phyloP scores from a whole-genome alignment of 2,113 vertebrate genomes.

The human (Homo sapiens) region DNA sequence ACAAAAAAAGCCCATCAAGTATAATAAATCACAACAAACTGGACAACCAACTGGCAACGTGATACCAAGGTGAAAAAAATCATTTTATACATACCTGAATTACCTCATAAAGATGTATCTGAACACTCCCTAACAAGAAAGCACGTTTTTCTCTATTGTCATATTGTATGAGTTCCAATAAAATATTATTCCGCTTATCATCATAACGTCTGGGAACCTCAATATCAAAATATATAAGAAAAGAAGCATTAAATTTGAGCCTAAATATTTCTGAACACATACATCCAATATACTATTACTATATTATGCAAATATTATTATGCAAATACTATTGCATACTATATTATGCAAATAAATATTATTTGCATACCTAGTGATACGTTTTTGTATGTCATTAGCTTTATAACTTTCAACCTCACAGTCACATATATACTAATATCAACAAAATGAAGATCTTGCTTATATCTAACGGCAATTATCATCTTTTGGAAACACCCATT shows the following conservation, averaged over 20 bases:
- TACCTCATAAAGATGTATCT: constrained; percentile 78
- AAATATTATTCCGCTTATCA: constrained; percentile 75
- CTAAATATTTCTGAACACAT: constrained; percentile 33
- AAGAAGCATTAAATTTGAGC: not conserved
- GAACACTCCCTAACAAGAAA: constrained; percentile 55
- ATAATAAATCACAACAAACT: not conserved
- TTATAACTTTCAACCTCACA: not conserved
- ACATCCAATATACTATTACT: not conserved
- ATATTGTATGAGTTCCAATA: constrained; percentile 71
- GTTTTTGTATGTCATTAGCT: not conserved
- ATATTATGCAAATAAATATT: not conserved
- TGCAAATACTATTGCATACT: no score
- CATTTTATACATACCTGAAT: constrained; percentile 72
- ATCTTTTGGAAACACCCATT: not conserved
- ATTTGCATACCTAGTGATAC: not conserved
- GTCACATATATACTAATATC: not conserved
- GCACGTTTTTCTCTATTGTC: not conserved
- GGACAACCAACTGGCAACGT: not conserved
- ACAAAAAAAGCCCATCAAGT: not conserved
- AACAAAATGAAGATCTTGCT: constrained; percentile 30
- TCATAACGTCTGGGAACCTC: constrained; percentile 77
- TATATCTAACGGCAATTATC: not conserved
- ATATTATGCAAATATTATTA: no score
- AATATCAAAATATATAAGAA: constrained; percentile 34
- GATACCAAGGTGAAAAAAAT: not conserved